phyloP scores from a whole-genome alignment of 2,888 invertebrate genomes.

The Hecatera dysodea region DNA sequence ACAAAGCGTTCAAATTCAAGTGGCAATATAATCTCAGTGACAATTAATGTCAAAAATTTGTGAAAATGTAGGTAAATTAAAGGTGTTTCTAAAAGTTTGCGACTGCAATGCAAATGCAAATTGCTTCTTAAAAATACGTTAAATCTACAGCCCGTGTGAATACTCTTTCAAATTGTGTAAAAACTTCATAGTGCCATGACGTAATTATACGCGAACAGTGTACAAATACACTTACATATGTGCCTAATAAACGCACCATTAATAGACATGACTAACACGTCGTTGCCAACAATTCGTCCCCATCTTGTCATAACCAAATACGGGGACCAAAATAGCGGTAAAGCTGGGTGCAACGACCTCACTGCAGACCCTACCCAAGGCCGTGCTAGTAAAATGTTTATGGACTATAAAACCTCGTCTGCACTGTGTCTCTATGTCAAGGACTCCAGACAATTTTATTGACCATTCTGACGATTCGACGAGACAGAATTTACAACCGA shows the following conservation, averaged over 20 bases:
- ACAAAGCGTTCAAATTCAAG: no score
- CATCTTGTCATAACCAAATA: slow-evolving; percentile 71
- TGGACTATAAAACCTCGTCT: slow-evolving; percentile 90
- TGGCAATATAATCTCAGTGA: no score
- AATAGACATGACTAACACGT: slow-evolving; percentile 29
- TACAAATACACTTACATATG: slow-evolving; percentile 22
- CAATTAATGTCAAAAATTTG: no score
- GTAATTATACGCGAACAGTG: slow-evolving; percentile 13
- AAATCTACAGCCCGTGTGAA: neutral
- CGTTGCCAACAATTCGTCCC: slow-evolving; percentile 48
- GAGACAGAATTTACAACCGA: slow-evolving; percentile 77
- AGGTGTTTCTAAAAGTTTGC: no score
- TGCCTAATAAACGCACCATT: slow-evolving; percentile 21
- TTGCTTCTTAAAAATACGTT: no score
- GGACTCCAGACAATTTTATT: slow-evolving; percentile 89
- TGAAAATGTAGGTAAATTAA: no score
- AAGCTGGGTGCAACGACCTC: slow-evolving; percentile 88
- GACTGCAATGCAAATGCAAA: no score
- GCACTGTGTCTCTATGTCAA: slow-evolving; percentile 89
- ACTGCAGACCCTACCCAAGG: slow-evolving; percentile 90
- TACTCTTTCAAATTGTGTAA: neutral
- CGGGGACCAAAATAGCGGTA: slow-evolving; percentile 78
- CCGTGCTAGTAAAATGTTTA: slow-evolving; percentile 91
- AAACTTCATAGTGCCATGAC: slow-evolving; percentile 2
- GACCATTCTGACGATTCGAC: slow-evolving; percentile 81